Evolutionary conservation across 2,888 invertebrate species (phyloP).

Genomic region (Phyllotreta striolata): DNA sequence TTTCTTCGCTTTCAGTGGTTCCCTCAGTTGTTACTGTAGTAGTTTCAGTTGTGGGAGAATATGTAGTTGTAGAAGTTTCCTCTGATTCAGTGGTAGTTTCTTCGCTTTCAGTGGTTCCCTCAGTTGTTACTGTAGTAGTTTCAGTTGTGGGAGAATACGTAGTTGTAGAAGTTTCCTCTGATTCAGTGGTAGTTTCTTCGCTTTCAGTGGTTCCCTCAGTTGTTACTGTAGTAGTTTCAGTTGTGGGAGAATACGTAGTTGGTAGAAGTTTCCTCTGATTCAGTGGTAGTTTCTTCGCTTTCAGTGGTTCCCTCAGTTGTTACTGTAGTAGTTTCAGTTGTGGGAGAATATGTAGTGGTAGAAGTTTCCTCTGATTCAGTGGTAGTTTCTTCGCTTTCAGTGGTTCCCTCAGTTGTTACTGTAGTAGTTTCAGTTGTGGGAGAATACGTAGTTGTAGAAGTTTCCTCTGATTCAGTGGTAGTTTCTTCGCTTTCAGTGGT

Average conservation of each 20-base stretch:
- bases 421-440: not conserved
- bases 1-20: not conserved
- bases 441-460: too few relatives aligned
- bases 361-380: slow-evolving; percentile 6
- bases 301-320: slow-evolving; percentile 1
- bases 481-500: too few relatives aligned
- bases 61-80: not conserved
- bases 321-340: too few relatives aligned
- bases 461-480: not conserved
- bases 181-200: not conserved
- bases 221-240: slow-evolving; percentile 6
- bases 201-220: slow-evolving; percentile 1
- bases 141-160: not conserved
- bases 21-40: slow-evolving; percentile 1
- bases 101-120: not conserved
- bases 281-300: not conserved
- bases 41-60: not conserved
- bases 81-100: not conserved
- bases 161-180: too few relatives aligned
- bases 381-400: not conserved
- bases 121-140: not conserved
- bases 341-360: too few relatives aligned
- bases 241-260: not conserved
- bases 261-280: not conserved
- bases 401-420: not conserved